These are phyloP conservation scores for Danio kyathit DNA, from an alignment of 2,797 vertebrate species.

Conservation along the genomic window DNA sequence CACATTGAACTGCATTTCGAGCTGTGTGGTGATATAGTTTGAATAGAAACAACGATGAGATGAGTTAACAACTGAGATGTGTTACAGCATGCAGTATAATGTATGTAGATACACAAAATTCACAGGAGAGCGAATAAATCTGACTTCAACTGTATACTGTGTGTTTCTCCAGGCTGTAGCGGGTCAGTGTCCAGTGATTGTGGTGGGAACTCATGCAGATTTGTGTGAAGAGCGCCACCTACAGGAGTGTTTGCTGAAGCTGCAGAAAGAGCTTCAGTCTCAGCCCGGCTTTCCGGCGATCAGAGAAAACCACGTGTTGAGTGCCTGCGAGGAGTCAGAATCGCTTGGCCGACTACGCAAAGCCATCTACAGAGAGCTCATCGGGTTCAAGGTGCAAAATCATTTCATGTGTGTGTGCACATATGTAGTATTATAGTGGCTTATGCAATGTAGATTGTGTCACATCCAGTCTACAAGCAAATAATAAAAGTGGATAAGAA, in stretches of 20 bases:
- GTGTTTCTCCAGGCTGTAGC: slow-evolving; percentile 83
- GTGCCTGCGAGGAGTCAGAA: slow-evolving; percentile 88
- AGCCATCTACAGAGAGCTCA: slow-evolving; percentile 85
- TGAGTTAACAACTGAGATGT: no score
- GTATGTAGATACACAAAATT: no score
- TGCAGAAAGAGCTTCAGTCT: slow-evolving; percentile 85
- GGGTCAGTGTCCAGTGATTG: slow-evolving; percentile 90
- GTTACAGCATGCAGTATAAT: no score
- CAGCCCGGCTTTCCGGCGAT: slow-evolving; percentile 91
- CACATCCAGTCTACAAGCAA: no score
- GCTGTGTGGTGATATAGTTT: no score
- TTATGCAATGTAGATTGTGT: no score
- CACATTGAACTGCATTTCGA: neutral
- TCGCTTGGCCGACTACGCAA: slow-evolving; percentile 87
- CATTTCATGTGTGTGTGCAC: no score
- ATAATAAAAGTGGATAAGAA: no score
- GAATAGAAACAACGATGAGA: no score
- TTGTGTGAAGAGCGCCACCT: slow-evolving; percentile 84
- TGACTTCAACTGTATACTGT: no score
- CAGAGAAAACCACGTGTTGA: slow-evolving; percentile 87
- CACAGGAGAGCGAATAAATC: no score
- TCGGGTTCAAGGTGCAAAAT: slow-evolving; percentile 86
- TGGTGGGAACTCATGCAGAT: slow-evolving; percentile 93
- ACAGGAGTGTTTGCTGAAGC: slow-evolving; percentile 86
- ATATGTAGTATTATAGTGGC: no score